Conservation (phyloP, 2,888 invertebrate species). For the Petrolisthes cinctipes region DNA sequence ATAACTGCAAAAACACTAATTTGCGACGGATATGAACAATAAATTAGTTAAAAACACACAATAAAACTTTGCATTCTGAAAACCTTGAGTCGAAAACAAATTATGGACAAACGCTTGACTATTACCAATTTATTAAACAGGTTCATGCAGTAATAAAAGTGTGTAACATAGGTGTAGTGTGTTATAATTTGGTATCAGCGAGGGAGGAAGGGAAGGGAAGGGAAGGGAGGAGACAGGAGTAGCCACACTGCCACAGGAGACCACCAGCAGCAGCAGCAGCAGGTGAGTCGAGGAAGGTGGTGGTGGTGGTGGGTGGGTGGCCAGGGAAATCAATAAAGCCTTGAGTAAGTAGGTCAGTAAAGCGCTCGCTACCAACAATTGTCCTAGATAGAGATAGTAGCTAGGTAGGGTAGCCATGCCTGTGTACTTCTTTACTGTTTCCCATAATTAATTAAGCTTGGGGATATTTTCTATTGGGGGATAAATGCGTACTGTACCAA, state of each 20-base stretch:
- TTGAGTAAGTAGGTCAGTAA: constrained; percentile 38
- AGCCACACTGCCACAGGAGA: neutral
- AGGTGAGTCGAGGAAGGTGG: neutral
- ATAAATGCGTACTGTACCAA: neutral
- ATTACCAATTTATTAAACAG: no score
- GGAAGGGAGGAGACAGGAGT: neutral
- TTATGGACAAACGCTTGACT: no score
- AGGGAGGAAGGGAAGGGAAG: no score
- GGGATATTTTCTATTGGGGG: neutral
- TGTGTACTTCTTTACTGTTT: neutral
- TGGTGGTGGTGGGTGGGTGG: neutral
- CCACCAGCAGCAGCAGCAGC: neutral
- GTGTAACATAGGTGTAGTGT: no score
- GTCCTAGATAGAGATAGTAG: constrained; percentile 3
- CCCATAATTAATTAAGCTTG: neutral
- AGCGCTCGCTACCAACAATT: constrained; percentile 3
- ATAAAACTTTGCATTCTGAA: no score
- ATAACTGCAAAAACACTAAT: no score
- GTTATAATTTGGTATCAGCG: no score
- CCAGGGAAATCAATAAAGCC: neutral
- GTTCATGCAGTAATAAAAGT: no score
- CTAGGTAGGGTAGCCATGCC: no score
- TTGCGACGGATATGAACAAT: no score
- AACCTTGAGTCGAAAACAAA: no score
- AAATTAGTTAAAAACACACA: no score